Conservation (phyloP, 2,797 vertebrate species). For the Ambastaia sidthimunki region DNA sequence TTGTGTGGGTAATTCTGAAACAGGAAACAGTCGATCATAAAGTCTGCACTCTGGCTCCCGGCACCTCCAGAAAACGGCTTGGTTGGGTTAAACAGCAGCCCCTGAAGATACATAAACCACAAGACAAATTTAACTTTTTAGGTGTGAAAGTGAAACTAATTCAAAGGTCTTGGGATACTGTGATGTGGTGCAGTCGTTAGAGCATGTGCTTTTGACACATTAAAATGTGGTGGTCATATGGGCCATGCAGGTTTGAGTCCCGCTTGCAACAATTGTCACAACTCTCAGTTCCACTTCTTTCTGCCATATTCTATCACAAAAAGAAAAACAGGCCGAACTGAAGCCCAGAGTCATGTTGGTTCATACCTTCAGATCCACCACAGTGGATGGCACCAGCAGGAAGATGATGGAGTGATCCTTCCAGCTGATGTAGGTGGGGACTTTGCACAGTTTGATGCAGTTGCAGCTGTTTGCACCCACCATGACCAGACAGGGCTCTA, state of each 20-base stretch:
- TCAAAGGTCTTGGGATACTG: too few species aligned
- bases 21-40: constrained; percentile 98
- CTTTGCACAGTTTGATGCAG: constrained; percentile 97
- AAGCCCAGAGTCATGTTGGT: background rate
- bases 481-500: constrained; percentile 90
- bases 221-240: too few species aligned
- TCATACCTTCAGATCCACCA: constrained; percentile 93
- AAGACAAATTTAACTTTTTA: background rate
- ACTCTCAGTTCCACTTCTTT: background rate
- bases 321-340: background rate
- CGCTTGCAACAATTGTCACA: background rate
- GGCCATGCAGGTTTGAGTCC: background rate
- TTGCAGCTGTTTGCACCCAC: constrained; percentile 92
- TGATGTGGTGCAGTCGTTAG: too few species aligned
- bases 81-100: constrained; percentile 92
- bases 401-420: constrained; percentile 97
- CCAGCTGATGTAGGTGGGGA: constrained; percentile 97
- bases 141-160: too few species aligned
- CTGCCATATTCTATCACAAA: background rate
- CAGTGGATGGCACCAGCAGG: constrained; percentile 92
- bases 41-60: constrained; percentile 91
- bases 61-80: constrained; percentile 92
- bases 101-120: constrained; percentile 70
- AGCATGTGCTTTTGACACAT: too few species aligned
- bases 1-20: constrained; percentile 97